Evolutionary conservation across 2,113 vertebrate genomes (phyloP), one percentile per base, ranked within the genome.

Genomic region (Apeltes quadracus): DNA sequence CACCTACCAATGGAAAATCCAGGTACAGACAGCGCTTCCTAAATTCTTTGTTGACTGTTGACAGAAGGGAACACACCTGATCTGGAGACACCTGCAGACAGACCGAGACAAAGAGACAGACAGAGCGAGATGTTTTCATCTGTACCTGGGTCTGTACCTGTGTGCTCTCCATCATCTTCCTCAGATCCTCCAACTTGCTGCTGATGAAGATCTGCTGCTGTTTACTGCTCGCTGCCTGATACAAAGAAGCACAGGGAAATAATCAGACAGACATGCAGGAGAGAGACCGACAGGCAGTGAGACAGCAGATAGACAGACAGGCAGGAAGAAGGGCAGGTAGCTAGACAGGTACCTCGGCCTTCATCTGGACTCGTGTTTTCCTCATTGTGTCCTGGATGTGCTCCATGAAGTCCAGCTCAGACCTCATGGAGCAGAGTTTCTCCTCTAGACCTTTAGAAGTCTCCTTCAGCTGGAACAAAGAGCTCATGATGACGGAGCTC

Each of bases 401-500:
- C 8, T 84, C 76, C 0, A 5, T 76, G 64, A 89, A 87, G 1
- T 34, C 67, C 29, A 81, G 3, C 59, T 91, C 85, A 18, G 82
- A 66, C 43, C 16, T 81, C 10, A 82, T 43, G 15, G 51, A 12
- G 39, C n/a, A 70, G 0, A 91, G 64, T 55, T 83, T 89, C 61
- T 84, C 87, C 54, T 88, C 67, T 0, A 87, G 13, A 0, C 10
- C 18, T 7, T 13, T 8, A 0, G 66, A 80, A 1, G 18, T 68
- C 69, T 84, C 71, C 74, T 69, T 88, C 41, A 91, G 69, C 89
- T 89, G 77, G n/a, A 75, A 54, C 0, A 11, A 14, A 3, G 3
- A 22, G 32, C 29, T 57, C 18, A 12, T 7, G 20, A 58, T 22
- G n/a, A 51, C 23, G n/a, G 13, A 5, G 43, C 16, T 44, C 14